Percentiles rank a stretch among this genome's conserved stretches.
Conservation (phyloP, 2,797 vertebrate species). For the Typhlichthys subterraneus region DNA sequence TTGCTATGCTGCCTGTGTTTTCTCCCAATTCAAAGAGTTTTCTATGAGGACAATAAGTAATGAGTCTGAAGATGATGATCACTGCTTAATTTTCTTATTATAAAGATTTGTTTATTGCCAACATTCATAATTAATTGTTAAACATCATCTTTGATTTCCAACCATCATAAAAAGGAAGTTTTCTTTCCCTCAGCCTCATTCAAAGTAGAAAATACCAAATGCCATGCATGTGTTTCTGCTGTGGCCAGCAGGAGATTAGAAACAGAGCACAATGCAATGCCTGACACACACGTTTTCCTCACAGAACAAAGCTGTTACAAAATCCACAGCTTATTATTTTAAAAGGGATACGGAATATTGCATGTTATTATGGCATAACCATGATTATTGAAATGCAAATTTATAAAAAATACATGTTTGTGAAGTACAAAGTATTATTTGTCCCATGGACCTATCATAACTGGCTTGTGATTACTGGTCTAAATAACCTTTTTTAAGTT, state of each 20-base stretch:
- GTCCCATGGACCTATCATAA: no score
- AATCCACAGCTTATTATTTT: no score
- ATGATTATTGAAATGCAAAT: no score
- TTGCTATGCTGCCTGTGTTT: constrained; percentile 40
- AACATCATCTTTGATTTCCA: constrained; percentile 40
- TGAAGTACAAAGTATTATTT: no score
- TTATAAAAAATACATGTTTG: no score
- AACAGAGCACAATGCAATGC: constrained; percentile 19
- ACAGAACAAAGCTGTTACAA: no score
- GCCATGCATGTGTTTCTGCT: constrained; percentile 31
- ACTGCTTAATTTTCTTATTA: constrained; percentile 57
- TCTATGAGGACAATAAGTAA: constrained; percentile 56
- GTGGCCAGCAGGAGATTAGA: constrained; percentile 10
- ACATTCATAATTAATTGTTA: constrained; percentile 62
- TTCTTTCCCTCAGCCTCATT: constrained; percentile 12
- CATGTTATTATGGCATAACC: no score
- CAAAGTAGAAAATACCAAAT: constrained; percentile 26
- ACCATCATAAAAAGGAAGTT: constrained; percentile 26
- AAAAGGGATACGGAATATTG: no score
- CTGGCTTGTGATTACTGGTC: no score
- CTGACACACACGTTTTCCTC: no score
- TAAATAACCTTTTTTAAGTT: constrained; percentile 19
- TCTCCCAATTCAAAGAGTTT: constrained; percentile 69
- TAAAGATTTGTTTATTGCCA: constrained; percentile 53
- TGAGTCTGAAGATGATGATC: constrained; percentile 56